Conservation (phyloP, 2,113 vertebrate genomes). For the Zootoca vivipara region DNA sequence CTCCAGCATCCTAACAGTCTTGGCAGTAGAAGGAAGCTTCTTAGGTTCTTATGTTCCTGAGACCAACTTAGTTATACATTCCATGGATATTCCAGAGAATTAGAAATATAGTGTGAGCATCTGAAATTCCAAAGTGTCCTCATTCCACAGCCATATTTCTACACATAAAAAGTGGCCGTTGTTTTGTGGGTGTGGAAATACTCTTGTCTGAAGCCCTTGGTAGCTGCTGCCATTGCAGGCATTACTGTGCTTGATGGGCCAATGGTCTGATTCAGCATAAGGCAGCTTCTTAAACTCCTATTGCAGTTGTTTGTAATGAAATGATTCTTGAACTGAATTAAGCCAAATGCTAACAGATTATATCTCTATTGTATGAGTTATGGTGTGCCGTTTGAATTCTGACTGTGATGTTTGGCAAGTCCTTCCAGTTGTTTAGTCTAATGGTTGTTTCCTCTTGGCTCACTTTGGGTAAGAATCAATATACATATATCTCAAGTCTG, state of each 20-base stretch:
- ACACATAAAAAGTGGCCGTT: neutral
- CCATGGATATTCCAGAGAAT: neutral
- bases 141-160: neutral
- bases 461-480: neutral
- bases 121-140: neutral
- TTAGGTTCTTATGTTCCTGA: neutral
- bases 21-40: neutral
- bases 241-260: neutral
- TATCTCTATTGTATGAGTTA: neutral
- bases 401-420: neutral
- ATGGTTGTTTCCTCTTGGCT: neutral
- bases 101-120: neutral
- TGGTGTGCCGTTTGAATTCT: neutral
- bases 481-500: neutral
- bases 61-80: neutral
- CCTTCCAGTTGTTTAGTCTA: neutral
- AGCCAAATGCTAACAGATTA: neutral
- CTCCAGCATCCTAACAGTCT: too few relatives aligned
- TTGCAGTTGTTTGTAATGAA: neutral
- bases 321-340: neutral
- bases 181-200: neutral
- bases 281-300: neutral
- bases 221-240: neutral
- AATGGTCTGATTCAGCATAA: neutral
- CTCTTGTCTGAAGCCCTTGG: neutral